Percentiles rank a stretch among this genome's conserved stretches.
Evolutionary conservation across 1,140 invertebrate genomes (phyloP).

Genomic region (Bactericera cockerelli): DNA sequence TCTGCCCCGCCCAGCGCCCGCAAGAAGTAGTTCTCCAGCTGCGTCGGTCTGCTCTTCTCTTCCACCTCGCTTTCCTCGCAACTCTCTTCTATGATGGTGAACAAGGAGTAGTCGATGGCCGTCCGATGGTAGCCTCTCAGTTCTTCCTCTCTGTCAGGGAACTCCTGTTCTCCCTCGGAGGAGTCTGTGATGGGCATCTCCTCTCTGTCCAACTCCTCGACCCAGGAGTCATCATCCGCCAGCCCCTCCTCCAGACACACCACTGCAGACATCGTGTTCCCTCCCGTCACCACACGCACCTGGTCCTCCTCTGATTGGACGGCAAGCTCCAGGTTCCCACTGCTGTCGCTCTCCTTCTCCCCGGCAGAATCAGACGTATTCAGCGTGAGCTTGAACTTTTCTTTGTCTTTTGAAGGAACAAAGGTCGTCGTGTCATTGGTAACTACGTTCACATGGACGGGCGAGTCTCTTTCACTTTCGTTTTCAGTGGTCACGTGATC

Average conservation of each 20-base stretch:
- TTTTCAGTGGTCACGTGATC: conserved; percentile 28
- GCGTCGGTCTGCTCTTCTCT: conserved; percentile 40
- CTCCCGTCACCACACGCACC: conserved; percentile 44
- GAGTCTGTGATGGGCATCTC: conserved; percentile 37
- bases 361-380: conserved; percentile 26
- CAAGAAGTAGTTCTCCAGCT: conserved; percentile 83
- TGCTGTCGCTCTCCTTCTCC: neutral
- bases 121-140: conserved; percentile 60
- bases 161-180: conserved; percentile 37
- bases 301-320: conserved; percentile 14
- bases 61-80: conserved; percentile 79
- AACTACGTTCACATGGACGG: conserved; percentile 42
- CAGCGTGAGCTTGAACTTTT: conserved; percentile 30
- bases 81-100: conserved; percentile 86
- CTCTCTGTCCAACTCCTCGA: conserved; percentile 61
- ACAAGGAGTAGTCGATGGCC: conserved; percentile 73
- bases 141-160: conserved; percentile 44
- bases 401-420: conserved; percentile 23
- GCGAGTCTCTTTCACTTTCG: conserved; percentile 4
- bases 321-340: neutral
- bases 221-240: conserved; percentile 75
- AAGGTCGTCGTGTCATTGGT: conserved; percentile 49
- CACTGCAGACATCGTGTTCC: conserved; percentile 45
- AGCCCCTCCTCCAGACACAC: conserved; percentile 65
- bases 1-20: conserved; percentile 53